Evolutionary conservation across 2,113 vertebrate genomes (phyloP), one percentile per base, ranked within the genome.

Genomic region (Erinaceus europaeus): DNA sequence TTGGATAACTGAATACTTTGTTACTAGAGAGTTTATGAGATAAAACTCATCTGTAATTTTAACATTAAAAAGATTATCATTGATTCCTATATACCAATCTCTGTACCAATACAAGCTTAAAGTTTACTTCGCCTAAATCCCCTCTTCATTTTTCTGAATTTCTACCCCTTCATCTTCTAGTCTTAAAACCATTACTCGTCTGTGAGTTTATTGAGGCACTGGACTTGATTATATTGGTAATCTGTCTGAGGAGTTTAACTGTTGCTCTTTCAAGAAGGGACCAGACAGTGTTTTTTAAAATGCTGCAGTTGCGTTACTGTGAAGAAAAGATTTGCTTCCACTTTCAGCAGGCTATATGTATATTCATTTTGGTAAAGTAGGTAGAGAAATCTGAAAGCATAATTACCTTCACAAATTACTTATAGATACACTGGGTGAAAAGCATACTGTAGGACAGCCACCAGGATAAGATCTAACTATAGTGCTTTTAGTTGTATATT

Each of bases 241-340:
- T 55, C 5, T 68, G 81, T 52, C 82, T 42, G 69, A 77, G 75
- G 40, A 84, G 32, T 69, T 84, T 68, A 90, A 90, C 55, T 92
- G n/a, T 90, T 92, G 83, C 77, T 91, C 87, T 94, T 93, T 93
- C 82, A 89, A 85, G 92, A 90, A 90, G 93, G 95, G 95, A 94
- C 95, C 95, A 95, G 90, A 90, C 88, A 94, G 92, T 93, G 92
- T 95, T 95, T 86, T 80, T 95, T 90, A 92, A 82, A 81, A 96
- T 90, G 93, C 93, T 94, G 92, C 95, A 93, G 86, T 69, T 89
- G 82, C 92, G 90, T 92, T 96, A 96, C 90, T 95, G 95, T 96
- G 95, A 96, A 95, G 92, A 93, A 90, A 89, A 90, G 79, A 78
- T 81, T 91, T 48, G 84, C 90, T 95, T 96, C 93, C 93, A 87